Evolutionary conservation across 2,113 vertebrate genomes (phyloP), one percentile per base, ranked within the genome.

Genomic region (Caloenas nicobarica): DNA sequence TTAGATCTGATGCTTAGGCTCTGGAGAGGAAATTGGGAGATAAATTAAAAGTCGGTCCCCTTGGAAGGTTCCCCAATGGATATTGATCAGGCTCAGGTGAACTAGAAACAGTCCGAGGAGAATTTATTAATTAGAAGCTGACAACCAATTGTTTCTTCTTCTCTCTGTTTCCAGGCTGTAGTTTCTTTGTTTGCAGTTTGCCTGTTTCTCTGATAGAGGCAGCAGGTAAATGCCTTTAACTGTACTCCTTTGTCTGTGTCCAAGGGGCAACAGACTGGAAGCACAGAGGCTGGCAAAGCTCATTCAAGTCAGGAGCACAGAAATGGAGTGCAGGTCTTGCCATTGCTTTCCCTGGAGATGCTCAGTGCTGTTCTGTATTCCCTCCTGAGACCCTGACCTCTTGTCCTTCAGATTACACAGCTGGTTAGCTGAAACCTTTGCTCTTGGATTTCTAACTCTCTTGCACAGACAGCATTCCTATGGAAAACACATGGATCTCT

Each of bases 51-150:
- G 66, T 94, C 96, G 93, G 94, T 89, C 82, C 74, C 90, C 34
- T 36, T 96, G 94, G 89, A 97, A 97, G 89, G 71, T 86, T 64
- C 95, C 95, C 97, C 98, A 97, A 94, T 96, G 97, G 97, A 97
- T 98, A 98, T 98, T 98, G 98, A 99, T 98, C 98, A 98, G 96
- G 68, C 97, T 95, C 93, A 96, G 97, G 90, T 94, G 92, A 96
- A 86, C 92, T 95, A 94, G 93, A 97, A 97, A 97, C 95, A 81
- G 93, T 97, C 93, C 95, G 94, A 97, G 93, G 95, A 94, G 97
- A 98, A 98, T 99, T 98, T 98, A 98, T 99, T 98, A 98, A 99
- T 99, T 98, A 98, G 97, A 97, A 98, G 97, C 98, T 98, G 98
- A 98, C 98, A 98, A 97, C 97, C 98, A 98, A 98, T 98, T 98